A percentile compares a stretch with the other conserved stretches of the same genome.
Conservation (phyloP, 2,888 invertebrate species). For the Pammene fasciana region DNA sequence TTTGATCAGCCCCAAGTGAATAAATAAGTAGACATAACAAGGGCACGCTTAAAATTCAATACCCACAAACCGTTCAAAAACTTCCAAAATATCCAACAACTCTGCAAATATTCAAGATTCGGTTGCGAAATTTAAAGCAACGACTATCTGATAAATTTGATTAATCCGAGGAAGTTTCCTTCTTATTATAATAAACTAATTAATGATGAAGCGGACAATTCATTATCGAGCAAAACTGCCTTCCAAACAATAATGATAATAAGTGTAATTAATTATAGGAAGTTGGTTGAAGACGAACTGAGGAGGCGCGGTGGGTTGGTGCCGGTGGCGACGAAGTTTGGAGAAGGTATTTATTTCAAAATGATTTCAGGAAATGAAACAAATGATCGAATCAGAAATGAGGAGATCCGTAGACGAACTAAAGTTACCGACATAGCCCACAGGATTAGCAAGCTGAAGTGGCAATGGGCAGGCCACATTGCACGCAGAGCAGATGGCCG, state of each 20-base stretch:
- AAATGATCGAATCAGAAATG: too few relatives aligned
- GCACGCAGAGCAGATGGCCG: too few relatives aligned
- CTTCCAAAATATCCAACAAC: conserved; percentile 15
- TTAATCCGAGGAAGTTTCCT: conserved; percentile 79
- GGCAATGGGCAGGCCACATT: too few relatives aligned
- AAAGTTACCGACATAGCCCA: too few relatives aligned
- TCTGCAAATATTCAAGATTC: conserved; percentile 40
- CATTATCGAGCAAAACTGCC: conserved; percentile 84
- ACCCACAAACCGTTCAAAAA: conserved; percentile 21
- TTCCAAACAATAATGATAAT: conserved; percentile 84
- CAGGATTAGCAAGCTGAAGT: too few relatives aligned
- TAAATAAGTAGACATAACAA: background rate
- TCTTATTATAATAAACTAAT: conserved; percentile 84
- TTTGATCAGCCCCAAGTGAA: background rate
- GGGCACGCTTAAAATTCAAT: conserved; percentile 15
- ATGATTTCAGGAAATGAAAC: too few relatives aligned
- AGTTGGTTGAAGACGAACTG: conserved; percentile 80
- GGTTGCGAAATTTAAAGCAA: conserved; percentile 59
- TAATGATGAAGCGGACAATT: conserved; percentile 82
- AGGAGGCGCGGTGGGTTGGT: conserved; percentile 62
- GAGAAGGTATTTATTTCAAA: conserved; percentile 51
- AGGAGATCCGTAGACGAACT: too few relatives aligned
- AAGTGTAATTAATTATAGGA: conserved; percentile 83
- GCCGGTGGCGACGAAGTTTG: conserved; percentile 43
- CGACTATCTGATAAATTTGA: conserved; percentile 79